phyloP scores from a whole-genome alignment of 2,888 invertebrate genomes.

The Philonicus albiceps region DNA sequence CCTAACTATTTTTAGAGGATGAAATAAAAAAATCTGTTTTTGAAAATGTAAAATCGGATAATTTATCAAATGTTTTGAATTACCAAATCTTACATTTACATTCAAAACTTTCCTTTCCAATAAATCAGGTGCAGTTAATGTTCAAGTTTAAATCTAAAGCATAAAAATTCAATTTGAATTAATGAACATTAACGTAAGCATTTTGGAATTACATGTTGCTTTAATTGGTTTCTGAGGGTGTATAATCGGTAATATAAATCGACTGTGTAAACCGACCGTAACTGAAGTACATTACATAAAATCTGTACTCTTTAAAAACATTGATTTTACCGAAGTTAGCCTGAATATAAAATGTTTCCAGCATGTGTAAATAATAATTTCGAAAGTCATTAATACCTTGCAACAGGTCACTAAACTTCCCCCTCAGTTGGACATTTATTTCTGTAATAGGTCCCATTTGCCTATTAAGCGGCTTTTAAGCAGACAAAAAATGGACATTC shows the following conservation, averaged over 20 bases:
- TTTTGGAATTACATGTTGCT: neutral
- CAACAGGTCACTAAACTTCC: constrained; percentile 29
- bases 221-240: neutral
- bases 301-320: neutral
- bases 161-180: neutral
- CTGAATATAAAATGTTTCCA: neutral
- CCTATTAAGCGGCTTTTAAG: neutral
- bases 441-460: constrained; percentile 1
- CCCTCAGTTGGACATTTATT: neutral
- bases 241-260: no score
- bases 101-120: neutral
- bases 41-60: no score
- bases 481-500: neutral
- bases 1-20: no score
- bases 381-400: neutral
- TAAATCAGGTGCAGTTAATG: neutral
- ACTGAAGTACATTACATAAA: neutral
- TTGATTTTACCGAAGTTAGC: neutral
- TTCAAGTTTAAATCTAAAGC: neutral
- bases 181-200: neutral
- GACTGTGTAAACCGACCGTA: no score
- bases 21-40: no score
- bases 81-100: no score
- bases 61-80: no score
- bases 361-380: neutral